A percentile compares a stretch with the other conserved stretches of the same genome.
Conservation (phyloP, 1,140 invertebrate genomes). For the Lysiphlebus fabarum region DNA sequence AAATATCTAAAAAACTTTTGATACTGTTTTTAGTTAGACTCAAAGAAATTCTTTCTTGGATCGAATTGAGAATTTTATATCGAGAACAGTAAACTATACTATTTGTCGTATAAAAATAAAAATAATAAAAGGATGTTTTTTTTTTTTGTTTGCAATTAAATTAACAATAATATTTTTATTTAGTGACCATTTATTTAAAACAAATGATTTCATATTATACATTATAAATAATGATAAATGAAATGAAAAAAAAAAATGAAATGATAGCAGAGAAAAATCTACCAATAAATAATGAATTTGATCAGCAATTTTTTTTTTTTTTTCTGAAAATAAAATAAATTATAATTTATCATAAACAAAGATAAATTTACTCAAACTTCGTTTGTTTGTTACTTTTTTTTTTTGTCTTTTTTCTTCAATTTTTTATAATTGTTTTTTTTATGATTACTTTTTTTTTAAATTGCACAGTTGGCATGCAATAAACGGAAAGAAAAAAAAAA, state of each 20-base stretch:
- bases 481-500: constrained; percentile 7
- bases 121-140: too few species aligned
- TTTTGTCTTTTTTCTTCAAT: too few species aligned
- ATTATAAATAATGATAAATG: constrained; percentile 30
- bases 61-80: constrained; percentile 10
- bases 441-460: not conserved
- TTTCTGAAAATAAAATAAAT: constrained; percentile 12
- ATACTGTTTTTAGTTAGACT: constrained; percentile 43
- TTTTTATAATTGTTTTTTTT: too few species aligned
- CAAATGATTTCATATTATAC: constrained; percentile 34
- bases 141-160: too few species aligned
- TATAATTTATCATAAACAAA: too few species aligned
- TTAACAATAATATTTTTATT: constrained; percentile 4
- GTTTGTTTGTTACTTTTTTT: too few species aligned
- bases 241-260: constrained; percentile 5
- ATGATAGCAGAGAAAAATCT: not conserved
- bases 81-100: not conserved
- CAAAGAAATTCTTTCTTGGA: constrained; percentile 39
- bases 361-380: too few species aligned
- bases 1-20: not conserved
- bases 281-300: not conserved
- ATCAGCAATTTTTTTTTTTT: not conserved
- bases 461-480: constrained; percentile 15
- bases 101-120: too few species aligned
- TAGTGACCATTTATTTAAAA: constrained; percentile 43